phyloP scores from a whole-genome alignment of 2,113 vertebrate species.

The Choloepus hoffmanni region DNA sequence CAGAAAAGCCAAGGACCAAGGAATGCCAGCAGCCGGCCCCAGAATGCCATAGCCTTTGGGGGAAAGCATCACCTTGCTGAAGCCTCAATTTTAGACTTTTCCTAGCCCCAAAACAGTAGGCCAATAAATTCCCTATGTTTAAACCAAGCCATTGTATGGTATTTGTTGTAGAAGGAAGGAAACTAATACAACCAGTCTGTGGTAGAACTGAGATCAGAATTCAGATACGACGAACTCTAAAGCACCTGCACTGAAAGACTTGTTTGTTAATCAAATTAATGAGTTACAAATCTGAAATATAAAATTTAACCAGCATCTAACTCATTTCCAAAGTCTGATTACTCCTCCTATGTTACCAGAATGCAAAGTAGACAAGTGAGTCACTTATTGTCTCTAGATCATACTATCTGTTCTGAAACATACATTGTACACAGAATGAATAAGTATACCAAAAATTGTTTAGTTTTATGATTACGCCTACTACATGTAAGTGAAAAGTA shows the following conservation, averaged over 20 bases:
- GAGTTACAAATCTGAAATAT: neutral
- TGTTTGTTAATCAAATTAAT: neutral
- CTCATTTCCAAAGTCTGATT: slow-evolving; percentile 9
- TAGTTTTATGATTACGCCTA: slow-evolving; percentile 58
- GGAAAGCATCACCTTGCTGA: no score
- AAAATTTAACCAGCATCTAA: neutral
- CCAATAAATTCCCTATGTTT: no score
- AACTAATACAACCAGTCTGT: no score
- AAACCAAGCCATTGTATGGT: no score
- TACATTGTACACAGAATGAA: neutral
- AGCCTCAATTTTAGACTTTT: no score
- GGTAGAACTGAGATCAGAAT: neutral
- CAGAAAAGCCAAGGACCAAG: no score
- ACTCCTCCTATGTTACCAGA: slow-evolving; percentile 1
- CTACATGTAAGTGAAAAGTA: slow-evolving; percentile 27
- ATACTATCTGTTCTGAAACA: slow-evolving; percentile 62
- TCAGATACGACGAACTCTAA: neutral
- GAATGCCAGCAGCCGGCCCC: no score
- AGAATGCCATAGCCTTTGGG: no score
- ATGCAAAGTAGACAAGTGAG: neutral
- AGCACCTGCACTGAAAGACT: neutral
- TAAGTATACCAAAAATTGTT: slow-evolving; percentile 11
- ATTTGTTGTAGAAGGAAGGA: no score
- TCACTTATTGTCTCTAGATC: slow-evolving; percentile 52
- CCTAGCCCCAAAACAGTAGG: no score